Conservation (phyloP, 53 echinoderm and acorn worm genomes). For the Mesocentrotus franciscanus region DNA sequence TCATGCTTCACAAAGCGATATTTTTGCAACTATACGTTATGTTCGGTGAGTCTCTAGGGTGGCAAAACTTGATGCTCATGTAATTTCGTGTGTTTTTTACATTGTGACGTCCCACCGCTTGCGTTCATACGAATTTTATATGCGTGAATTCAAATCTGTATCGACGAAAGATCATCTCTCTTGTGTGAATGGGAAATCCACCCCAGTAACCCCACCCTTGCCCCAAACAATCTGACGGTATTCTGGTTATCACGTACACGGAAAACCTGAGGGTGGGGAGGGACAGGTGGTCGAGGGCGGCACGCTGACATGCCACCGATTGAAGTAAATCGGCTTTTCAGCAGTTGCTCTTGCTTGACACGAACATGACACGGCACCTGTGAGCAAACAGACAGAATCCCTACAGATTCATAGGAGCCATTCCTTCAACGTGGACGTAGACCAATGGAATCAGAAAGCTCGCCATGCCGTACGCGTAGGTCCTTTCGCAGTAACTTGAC, state of each 20-base stretch:
- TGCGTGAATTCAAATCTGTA: too few relatives aligned
- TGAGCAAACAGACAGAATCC: constrained; percentile 26
- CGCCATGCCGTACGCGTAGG: neutral
- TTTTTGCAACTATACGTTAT: too few relatives aligned
- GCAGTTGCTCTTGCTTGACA: constrained; percentile 19
- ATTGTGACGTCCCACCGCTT: too few relatives aligned
- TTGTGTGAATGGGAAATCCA: neutral
- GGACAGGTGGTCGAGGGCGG: constrained; percentile 37
- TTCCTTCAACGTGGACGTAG: neutral
- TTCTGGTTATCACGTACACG: constrained; percentile 1
- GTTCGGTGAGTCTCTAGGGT: too few relatives aligned
- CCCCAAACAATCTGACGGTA: neutral
- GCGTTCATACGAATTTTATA: too few relatives aligned
- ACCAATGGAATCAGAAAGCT: neutral
- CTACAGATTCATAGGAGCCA: constrained; percentile 1
- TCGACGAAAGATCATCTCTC: too few relatives aligned
- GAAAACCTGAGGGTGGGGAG: neutral
- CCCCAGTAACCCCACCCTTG: neutral
- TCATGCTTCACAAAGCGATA: too few relatives aligned
- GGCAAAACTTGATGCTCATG: too few relatives aligned
- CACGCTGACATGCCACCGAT: neutral
- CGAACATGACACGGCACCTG: constrained; percentile 45
- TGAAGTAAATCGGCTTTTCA: constrained; percentile 15
- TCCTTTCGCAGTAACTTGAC: neutral
- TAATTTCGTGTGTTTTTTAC: too few relatives aligned